A percentile compares a stretch with the other conserved stretches of the same genome.
These are phyloP conservation scores for Astropecten irregularis DNA, from an alignment of 53 echinoderm and acorn worm genomes.

Conservation along the genomic window DNA sequence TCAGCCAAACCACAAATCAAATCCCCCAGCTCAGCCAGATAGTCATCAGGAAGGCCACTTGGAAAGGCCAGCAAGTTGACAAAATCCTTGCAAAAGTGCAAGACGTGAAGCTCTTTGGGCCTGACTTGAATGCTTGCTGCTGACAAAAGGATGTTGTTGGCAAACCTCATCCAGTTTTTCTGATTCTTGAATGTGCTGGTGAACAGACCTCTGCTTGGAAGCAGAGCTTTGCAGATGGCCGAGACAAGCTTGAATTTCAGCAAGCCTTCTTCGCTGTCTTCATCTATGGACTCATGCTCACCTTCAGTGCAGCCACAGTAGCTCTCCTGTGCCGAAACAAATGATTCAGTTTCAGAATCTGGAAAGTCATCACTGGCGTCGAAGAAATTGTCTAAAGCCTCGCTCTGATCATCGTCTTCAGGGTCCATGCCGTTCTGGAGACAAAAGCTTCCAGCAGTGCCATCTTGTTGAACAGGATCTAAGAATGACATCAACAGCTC, in stretches of 20 bases:
- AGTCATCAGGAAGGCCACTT: too few relatives aligned
- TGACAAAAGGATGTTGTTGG: slow-evolving; percentile 1
- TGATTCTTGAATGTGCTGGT: background rate
- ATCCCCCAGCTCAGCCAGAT: slow-evolving; percentile 7
- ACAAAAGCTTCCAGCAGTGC: background rate
- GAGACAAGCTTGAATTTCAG: background rate
- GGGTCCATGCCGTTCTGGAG: background rate
- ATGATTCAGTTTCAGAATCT: background rate
- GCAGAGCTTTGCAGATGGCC: background rate
- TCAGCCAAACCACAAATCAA: slow-evolving; percentile 1
- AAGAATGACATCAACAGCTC: background rate
- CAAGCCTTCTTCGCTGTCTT: background rate
- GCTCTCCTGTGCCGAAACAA: background rate
- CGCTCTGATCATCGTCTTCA: slow-evolving; percentile 7
- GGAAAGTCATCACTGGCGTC: slow-evolving; percentile 8
- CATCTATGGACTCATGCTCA: background rate
- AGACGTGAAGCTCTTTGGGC: slow-evolving; percentile 4
- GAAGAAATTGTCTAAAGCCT: slow-evolving; percentile 7
- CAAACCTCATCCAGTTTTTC: background rate
- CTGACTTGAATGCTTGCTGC: background rate
- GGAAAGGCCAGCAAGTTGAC: slow-evolving; percentile 15
- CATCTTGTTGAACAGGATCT: background rate
- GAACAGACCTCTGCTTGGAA: slow-evolving; percentile 12
- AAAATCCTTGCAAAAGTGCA: slow-evolving; percentile 48
- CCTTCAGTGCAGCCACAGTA: background rate